These are phyloP conservation scores for Betta splendens DNA, from an alignment of 2,797 vertebrate species.

Conservation along the genomic window DNA sequence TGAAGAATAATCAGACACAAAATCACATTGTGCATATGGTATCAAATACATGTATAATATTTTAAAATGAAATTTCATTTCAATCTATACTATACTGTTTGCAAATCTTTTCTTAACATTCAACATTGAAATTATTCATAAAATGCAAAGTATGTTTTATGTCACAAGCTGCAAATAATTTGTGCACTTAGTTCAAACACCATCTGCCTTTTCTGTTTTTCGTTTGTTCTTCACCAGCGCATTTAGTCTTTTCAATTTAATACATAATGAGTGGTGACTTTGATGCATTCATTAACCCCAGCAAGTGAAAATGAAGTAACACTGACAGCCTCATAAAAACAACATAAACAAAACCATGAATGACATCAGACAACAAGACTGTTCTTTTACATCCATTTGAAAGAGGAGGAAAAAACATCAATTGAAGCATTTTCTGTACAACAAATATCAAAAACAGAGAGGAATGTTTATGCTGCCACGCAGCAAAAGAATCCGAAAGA, in stretches of 20 bases:
- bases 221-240: neutral
- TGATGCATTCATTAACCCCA: slow-evolving; percentile 7
- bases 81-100: neutral
- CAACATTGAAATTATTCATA: no score
- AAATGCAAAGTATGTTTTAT: neutral
- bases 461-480: neutral
- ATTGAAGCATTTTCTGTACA: no score
- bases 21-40: neutral
- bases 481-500: neutral
- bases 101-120: no score
- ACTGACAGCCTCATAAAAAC: neutral
- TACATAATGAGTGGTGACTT: neutral
- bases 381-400: no score
- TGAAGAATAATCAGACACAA: neutral
- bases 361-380: no score
- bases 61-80: neutral
- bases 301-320: neutral
- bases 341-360: no score
- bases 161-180: neutral
- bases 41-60: neutral
- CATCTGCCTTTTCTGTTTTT: neutral
- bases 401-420: slow-evolving; percentile 1
- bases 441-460: neutral
- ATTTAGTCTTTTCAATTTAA: neutral
- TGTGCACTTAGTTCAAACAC: neutral